These are phyloP conservation scores for Pempheris klunzingeri DNA, from an alignment of 2,797 vertebrate genomes.

Conservation along the genomic window DNA sequence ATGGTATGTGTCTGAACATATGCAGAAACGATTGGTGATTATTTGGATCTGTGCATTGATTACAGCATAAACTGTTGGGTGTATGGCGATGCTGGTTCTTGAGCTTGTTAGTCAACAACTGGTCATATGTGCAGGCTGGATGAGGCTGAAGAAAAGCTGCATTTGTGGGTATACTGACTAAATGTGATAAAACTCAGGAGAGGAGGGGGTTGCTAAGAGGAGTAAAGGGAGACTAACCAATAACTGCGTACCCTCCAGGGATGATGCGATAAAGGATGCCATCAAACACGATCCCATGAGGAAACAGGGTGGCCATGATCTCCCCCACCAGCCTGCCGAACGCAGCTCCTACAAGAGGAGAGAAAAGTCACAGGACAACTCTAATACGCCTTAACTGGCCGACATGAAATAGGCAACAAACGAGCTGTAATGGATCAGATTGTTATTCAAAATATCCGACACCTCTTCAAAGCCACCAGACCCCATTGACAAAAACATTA, in stretches of 20 bases:
- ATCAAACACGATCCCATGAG: slow-evolving; percentile 94
- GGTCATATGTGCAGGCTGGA: neutral
- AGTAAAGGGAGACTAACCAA: slow-evolving; percentile 88
- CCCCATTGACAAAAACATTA: too few relatives aligned
- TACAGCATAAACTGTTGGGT: neutral
- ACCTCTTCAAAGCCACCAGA: too few relatives aligned
- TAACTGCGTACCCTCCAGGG: slow-evolving; percentile 96
- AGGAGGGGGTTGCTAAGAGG: neutral
- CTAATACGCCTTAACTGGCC: too few relatives aligned
- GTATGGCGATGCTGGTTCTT: neutral
- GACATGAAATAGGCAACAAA: too few relatives aligned
- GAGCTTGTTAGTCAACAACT: neutral
- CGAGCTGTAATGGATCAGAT: too few relatives aligned
- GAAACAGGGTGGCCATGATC: slow-evolving; percentile 94
- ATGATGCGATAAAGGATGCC: slow-evolving; percentile 94
- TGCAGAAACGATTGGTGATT: neutral
- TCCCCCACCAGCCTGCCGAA: slow-evolving; percentile 94
- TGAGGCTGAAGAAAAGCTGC: neutral
- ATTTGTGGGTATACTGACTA: neutral
- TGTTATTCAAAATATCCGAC: too few relatives aligned
- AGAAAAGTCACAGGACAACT: fast-evolving
- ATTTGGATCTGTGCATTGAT: neutral
- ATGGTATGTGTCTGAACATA: neutral
- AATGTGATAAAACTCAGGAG: neutral
- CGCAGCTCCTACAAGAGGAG: slow-evolving; percentile 87